Conservation (phyloP, 2,113 vertebrate genomes). For the Tachycineta bicolor region DNA sequence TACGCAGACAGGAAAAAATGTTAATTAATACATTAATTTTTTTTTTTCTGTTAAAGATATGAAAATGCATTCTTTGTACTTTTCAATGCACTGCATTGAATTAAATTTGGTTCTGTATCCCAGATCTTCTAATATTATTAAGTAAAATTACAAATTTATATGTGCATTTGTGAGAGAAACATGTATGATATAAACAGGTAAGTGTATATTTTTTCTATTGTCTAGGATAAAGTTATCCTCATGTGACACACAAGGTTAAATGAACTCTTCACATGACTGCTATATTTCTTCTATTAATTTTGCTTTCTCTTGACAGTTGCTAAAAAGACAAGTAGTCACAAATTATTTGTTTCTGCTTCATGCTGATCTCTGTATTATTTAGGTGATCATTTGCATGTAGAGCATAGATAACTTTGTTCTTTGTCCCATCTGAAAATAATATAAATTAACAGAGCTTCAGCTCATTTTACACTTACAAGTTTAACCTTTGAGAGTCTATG, state of each 20-base stretch:
- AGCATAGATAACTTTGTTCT: constrained; percentile 25
- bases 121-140: constrained; percentile 51
- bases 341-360: constrained; percentile 62
- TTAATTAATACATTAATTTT: background rate
- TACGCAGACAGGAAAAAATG: background rate
- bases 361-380: constrained; percentile 59
- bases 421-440: constrained; percentile 24
- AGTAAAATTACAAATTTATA: constrained; percentile 47
- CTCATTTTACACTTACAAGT: constrained; percentile 34
- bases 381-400: constrained; percentile 54
- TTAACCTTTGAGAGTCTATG: constrained; percentile 6
- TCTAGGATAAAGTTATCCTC: constrained; percentile 64
- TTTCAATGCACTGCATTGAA: constrained; percentile 9
- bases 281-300: constrained; percentile 34
- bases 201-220: constrained; percentile 48
- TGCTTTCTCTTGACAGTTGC: constrained; percentile 59
- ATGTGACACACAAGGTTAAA: constrained; percentile 52
- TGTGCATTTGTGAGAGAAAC: constrained; percentile 16
- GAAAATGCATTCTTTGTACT: background rate
- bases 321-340: constrained; percentile 69
- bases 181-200: constrained; percentile 55
- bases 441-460: constrained; percentile 22
- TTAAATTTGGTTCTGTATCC: background rate
- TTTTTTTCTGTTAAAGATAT: background rate
- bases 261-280: constrained; percentile 15